These are phyloP conservation scores for Xenentodon cancila DNA, from an alignment of 2,797 vertebrate genomes.

Conservation along the genomic window DNA sequence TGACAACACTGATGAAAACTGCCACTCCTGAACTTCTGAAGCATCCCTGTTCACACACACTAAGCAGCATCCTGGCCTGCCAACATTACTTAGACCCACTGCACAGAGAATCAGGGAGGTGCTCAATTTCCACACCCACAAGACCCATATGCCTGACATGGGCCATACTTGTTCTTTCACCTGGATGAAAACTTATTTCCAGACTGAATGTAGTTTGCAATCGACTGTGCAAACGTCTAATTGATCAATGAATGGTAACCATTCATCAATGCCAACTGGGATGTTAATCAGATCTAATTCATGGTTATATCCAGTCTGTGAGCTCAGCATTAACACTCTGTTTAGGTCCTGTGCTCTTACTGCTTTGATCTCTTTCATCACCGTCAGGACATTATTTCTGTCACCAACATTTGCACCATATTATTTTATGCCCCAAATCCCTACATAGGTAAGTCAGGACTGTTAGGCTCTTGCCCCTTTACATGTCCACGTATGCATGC, in stretches of 20 bases:
- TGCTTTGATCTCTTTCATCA: constrained; percentile 2
- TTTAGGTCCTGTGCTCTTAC: not conserved
- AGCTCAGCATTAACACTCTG: not conserved
- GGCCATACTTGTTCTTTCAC: too few relatives aligned
- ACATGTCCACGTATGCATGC: too few relatives aligned
- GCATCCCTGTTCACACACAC: too few relatives aligned
- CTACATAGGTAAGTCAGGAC: constrained; percentile 15
- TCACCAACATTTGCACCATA: constrained; percentile 17
- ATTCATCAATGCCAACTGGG: too few relatives aligned
- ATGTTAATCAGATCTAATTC: not conserved
- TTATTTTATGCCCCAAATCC: constrained; percentile 20
- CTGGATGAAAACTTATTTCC: too few relatives aligned
- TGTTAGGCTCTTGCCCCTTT: not conserved
- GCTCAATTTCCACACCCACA: not conserved
- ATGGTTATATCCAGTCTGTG: not conserved
- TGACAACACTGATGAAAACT: too few relatives aligned
- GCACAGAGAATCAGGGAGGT: not conserved
- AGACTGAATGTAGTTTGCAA: too few relatives aligned
- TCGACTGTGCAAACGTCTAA: too few relatives aligned
- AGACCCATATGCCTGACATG: too few relatives aligned
- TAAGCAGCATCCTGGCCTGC: too few relatives aligned
- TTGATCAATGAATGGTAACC: too few relatives aligned
- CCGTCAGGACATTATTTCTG: constrained; percentile 7
- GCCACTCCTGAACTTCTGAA: too few relatives aligned
- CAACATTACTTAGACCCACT: not conserved